phyloP scores from a whole-genome alignment of 2,113 vertebrate genomes.

The Aythya baeri region DNA sequence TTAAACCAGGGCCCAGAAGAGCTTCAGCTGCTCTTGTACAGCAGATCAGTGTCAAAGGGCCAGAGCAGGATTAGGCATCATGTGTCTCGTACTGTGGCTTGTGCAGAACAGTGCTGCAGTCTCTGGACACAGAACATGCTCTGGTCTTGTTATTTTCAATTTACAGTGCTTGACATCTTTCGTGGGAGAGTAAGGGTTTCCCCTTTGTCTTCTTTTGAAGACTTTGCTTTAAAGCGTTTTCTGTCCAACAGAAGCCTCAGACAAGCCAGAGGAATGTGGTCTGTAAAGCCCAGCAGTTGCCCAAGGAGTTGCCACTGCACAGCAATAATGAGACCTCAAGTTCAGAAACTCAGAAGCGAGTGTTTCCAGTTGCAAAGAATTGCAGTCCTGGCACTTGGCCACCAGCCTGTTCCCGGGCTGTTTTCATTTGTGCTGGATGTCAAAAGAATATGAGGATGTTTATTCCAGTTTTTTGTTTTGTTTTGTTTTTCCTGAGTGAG shows the following conservation, averaged over 20 bases:
- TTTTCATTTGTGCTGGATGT: neutral
- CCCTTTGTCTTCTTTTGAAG: neutral
- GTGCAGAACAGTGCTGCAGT: neutral
- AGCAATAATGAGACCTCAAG: neutral
- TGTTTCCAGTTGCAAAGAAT: constrained; percentile 12
- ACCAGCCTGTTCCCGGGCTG: neutral
- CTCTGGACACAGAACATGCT: neutral
- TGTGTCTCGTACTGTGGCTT: rapidly evolving
- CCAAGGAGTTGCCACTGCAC: neutral
- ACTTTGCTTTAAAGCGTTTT: neutral
- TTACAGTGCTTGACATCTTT: neutral
- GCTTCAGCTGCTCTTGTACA: neutral
- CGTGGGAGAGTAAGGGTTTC: neutral
- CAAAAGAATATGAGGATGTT: neutral
- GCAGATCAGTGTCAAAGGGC: neutral
- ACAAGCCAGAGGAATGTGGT: neutral
- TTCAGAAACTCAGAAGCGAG: neutral
- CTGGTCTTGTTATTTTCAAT: neutral
- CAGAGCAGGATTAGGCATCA: rapidly evolving
- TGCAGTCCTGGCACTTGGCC: neutral
- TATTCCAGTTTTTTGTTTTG: neutral
- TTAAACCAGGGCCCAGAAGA: neutral
- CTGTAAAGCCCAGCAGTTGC: neutral
- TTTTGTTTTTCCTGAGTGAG: neutral
- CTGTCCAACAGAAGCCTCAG: neutral